A percentile compares a stretch with the other conserved stretches of the same genome.
phyloP scores from a whole-genome alignment of 1,140 invertebrate genomes.

The Theocolax elegans region DNA sequence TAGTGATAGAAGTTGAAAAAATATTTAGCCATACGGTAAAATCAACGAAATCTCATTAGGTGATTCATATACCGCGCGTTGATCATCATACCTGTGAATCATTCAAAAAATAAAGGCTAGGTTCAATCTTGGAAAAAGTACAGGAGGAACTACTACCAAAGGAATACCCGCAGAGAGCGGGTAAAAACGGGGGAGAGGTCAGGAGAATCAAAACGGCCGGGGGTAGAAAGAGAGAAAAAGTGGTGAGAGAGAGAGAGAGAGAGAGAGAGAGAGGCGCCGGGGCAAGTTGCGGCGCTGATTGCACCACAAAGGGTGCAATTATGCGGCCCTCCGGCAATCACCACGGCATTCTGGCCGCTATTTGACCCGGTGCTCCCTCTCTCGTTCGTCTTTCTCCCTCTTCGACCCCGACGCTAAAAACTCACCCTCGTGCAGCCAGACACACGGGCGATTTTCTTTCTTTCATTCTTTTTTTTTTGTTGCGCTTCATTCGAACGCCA shows the following conservation, averaged over 20 bases:
- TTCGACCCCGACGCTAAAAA: conserved; percentile 40
- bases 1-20: no score
- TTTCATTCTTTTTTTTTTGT: conserved; percentile 59
- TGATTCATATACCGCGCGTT: no score
- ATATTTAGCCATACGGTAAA: no score
- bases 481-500: no score
- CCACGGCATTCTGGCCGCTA: conserved; percentile 66
- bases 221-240: conserved; percentile 12
- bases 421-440: conserved; percentile 8
- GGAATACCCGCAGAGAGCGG: not conserved
- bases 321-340: conserved; percentile 69
- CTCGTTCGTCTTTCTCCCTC: conserved; percentile 4
- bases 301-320: conserved; percentile 70
- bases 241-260: conserved; percentile 14
- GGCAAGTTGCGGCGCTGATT: conserved; percentile 64
- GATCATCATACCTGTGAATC: no score
- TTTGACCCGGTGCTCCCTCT: conserved; percentile 55
- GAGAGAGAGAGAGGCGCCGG: conserved; percentile 19
- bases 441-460: conserved; percentile 49
- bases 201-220: not conserved
- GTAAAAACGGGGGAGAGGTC: not conserved
- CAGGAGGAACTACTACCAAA: no score
- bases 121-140: no score
- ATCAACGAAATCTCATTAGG: no score
- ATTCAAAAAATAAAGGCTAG: no score